Base-by-base conservation (phyloP, 2,113 vertebrate species). In the Urocitellus parryii region DNA sequence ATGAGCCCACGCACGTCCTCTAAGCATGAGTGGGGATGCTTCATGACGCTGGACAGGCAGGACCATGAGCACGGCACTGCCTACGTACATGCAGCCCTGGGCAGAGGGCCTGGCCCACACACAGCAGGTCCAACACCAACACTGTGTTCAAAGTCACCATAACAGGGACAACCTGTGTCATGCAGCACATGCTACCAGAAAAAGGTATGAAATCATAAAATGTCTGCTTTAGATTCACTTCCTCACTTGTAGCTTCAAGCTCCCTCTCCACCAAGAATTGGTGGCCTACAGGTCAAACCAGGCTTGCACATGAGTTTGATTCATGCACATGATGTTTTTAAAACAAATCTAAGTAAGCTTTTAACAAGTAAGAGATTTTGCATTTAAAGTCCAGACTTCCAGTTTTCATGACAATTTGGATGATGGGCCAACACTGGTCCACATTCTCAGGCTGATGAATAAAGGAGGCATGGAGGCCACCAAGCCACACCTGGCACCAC, bases 11-110 rank as follows among this genome's bases (percentile, higher is more conserved):
- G 1, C 56, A 45, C 13, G 1, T 7, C 74, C 17, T 9, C 7
- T 2, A 61, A 79, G 82, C 58, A 3, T 0, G 1, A 88, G 53
- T 8, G 27, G 24, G 11, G 24, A 34, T 2, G 1, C 24, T 1
- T 8, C 5, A 3, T 4, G 2, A 83, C 16, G n/a, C 20, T 81
- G 53, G 16, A 68, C 1, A 4, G 53, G 70, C n/a, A 37, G 83
- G 61, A 63, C 9, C 7, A 0, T 3, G 4, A 1, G 22, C 29
- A 22, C 51, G 3, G 37, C 1, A 0, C 61, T 53, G 56, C 63
- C 5, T 9, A 74, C 39, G 70, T 76, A n/a, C 1, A 14, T 8
- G 1, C 25, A 20, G 48, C 96, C 77, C 74, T 42, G 72, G 45
- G 83, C 53, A 24, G 51, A 16, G 32, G 20, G 48, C 51, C 87